Evolutionary conservation across 2,888 invertebrate species (phyloP).

Genomic region (Agrochola lychnidis): DNA sequence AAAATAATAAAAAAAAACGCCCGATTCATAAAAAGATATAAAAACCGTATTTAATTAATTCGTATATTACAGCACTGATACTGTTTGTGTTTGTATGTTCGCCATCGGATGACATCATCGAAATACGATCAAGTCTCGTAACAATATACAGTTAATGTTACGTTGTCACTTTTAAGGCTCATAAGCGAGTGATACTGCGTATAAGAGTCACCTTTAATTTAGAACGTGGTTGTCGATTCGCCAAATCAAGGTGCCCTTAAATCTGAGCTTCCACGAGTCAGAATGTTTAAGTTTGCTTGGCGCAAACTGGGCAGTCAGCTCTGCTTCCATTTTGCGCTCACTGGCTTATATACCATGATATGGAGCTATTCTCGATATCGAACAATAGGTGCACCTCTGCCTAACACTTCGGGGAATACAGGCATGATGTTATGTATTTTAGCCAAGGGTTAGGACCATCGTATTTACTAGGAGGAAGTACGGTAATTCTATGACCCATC

Average conservation of each 20-base stretch:
- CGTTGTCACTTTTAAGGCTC: constrained; percentile 35
- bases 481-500: too few species aligned
- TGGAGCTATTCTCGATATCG: too few species aligned
- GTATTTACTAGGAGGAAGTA: not conserved
- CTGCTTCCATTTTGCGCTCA: too few species aligned
- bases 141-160: constrained; percentile 41
- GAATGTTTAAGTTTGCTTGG: not conserved
- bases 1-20: constrained; percentile 44
- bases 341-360: not conserved
- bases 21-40: constrained; percentile 4
- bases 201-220: constrained; percentile 6
- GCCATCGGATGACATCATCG: constrained; percentile 55
- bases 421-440: not conserved
- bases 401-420: not conserved
- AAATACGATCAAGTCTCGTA: constrained; percentile 49
- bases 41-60: constrained; percentile 21
- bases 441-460: not conserved
- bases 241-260: not conserved
- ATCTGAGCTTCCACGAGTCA: not conserved
- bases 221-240: not conserved
- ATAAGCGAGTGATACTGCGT: constrained; percentile 20
- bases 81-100: constrained; percentile 7
- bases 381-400: not conserved
- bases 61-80: constrained; percentile 33
- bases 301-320: not conserved